Base-by-base conservation (phyloP, 2,888 invertebrate genomes). In the Seladonia tumulorum region DNA sequence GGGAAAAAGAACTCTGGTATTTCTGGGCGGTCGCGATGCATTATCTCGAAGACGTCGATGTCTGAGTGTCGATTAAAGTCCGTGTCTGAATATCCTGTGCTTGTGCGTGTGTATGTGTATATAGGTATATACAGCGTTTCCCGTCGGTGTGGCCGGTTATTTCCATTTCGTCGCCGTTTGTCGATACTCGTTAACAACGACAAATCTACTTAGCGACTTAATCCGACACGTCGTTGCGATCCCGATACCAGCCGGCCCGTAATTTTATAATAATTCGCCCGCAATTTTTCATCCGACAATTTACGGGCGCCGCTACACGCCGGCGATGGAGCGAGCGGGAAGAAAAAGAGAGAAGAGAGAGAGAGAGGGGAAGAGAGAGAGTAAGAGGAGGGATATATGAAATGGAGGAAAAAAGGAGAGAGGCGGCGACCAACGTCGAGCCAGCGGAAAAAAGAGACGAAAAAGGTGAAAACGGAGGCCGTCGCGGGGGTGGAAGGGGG, bases 191-290 rank as follows among this genome's bases (percentile, higher is more conserved):
- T 79, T 83, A 77, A 83, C 83, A 60, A 73, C 84, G 68, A 60
- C 83, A 70, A 75, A 85, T 84, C 83, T 78, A 83, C 83, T 79
- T 63, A 63, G 49, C 49, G 71, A 73, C 83, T 83, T 85, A 75
- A 79, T 83, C 71, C 75, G 71, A 72, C 83, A 74, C 49, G 83
- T 53, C 71, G 74, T 53, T 18, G 77, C 71, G 60, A 49, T 47
- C n/a, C 72, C 45, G 85, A 81, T 81, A 77, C 63, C 85, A 39
- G 42, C 35, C 57, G 60, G 22, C 72, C 75, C 79, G 79, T 88
- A 84, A 91, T 91, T 92, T 92, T 86, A 89, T 89, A 88, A 92
- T 92, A 92, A 91, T 92, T 92, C 90, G 85, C 66, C 75, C 76
- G 68, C 76, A 84, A 87, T 92, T 90, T 92, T 90, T 89, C 88